Evolutionary conservation across 2,888 invertebrate genomes (phyloP), one percentile per base, ranked within the genome.

Genomic region (Agapetus fuscipes): DNA sequence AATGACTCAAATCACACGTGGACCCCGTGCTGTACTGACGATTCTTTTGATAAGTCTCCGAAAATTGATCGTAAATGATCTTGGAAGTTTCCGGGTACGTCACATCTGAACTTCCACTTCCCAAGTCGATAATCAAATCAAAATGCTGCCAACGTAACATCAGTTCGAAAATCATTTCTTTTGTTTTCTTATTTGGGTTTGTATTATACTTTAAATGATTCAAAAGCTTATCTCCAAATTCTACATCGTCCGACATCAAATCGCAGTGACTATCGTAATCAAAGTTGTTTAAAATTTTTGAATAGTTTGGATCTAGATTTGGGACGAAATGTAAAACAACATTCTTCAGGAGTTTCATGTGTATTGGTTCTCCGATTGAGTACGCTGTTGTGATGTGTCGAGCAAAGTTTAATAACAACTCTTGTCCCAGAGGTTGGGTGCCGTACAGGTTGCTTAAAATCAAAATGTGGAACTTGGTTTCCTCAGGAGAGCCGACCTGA

Each of bases 401-500:
- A 0, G 85, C 84, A 50, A 95, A 71, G 59, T 91, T 81, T 1
- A 91, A 54, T 1, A 83, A 62, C 42, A 95, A 68, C 61, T 95
- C 94, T 37, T 91, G 76, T 0, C 91, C 90, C 11, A 86, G 64
- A 0, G 88, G 86, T 54, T 93, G 83, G 1, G 83, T 78, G 0
- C 78, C 82, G 56, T 81, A 87, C 34, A 90, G 59, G 36, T 89
- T 88, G 45, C 93, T 91, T 17, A 89, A 64, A n/a, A 94, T 59
- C 0, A 83, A 81, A 11, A 94, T 72, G 54, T 87, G 85, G 54
- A 86, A 80, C 62, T 91, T 90, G 2, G 69, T 72, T 56, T 89
- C 88, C 53, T 86, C 85, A 1, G 84, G 80, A 2, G 76, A 70
- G 1, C 83, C 84, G 45, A 83, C 68, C 85, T 87, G 59, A n/a